These are phyloP conservation scores for Notarius lentiginosus DNA, from an alignment of 2,113 vertebrate genomes.

Conservation along the genomic window DNA sequence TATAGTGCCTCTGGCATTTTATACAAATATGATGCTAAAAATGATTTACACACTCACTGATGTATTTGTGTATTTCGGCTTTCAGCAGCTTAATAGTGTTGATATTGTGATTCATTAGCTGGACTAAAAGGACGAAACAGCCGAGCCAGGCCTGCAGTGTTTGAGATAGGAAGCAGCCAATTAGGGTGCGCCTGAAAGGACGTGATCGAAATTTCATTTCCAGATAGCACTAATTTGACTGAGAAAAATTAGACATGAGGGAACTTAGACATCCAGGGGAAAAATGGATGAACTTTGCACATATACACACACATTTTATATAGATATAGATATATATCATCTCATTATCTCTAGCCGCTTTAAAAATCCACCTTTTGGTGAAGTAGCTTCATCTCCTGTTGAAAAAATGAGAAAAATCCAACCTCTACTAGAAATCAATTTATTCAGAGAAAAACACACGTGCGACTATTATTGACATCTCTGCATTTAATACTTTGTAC, in stretches of 20 bases:
- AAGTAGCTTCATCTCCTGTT: no score
- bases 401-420: no score
- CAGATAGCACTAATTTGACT: slow-evolving; percentile 44
- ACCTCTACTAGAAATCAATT: no score
- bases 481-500: no score
- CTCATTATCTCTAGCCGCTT: no score
- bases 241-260: neutral
- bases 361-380: no score
- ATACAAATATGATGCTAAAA: slow-evolving; percentile 19
- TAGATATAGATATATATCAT: no score
- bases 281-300: neutral
- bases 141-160: slow-evolving; percentile 43
- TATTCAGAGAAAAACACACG: no score
- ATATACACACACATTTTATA: neutral
- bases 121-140: slow-evolving; percentile 37
- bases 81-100: slow-evolving; percentile 48
- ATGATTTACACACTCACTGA: slow-evolving; percentile 29
- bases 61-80: slow-evolving; percentile 47
- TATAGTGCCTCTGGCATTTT: neutral
- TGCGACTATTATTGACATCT: no score
- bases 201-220: slow-evolving; percentile 49
- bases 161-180: slow-evolving; percentile 51
- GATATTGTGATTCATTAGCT: slow-evolving; percentile 51
- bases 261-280: slow-evolving; percentile 14
- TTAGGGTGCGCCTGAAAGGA: slow-evolving; percentile 40